phyloP scores from a whole-genome alignment of 2,113 vertebrate genomes.

The Chlamydotis undulata region DNA sequence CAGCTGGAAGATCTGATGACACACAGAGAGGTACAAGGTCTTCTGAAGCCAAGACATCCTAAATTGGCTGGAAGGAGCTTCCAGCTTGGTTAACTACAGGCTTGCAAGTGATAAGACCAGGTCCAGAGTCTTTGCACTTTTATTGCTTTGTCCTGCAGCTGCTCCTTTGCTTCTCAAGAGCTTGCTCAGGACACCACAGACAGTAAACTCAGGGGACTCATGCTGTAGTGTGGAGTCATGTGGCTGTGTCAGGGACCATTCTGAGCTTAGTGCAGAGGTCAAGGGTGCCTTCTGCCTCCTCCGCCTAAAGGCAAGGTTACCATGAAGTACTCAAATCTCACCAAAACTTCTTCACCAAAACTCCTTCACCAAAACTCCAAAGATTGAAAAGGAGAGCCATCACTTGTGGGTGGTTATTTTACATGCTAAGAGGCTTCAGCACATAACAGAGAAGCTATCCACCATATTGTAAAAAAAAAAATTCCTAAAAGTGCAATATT shows the following conservation, averaged over 20 bases:
- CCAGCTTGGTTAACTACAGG: background rate
- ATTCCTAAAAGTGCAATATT: background rate
- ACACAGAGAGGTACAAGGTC: background rate
- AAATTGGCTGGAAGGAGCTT: background rate
- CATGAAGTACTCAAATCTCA: background rate
- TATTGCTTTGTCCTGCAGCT: background rate
- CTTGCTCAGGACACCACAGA: background rate
- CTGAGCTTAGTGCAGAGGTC: background rate
- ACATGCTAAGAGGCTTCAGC: background rate
- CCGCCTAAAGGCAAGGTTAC: background rate
- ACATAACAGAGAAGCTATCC: background rate
- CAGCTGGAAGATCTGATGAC: background rate
- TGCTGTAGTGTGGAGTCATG: background rate
- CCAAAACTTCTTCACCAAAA: background rate
- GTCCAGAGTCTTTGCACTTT: background rate
- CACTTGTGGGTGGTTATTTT: background rate
- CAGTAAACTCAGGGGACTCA: background rate
- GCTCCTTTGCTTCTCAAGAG: background rate
- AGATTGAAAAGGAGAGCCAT: background rate
- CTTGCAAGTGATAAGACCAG: background rate
- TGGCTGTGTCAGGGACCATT: background rate
- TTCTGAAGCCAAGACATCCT: background rate
- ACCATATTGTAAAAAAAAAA: background rate
- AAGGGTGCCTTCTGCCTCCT: background rate
- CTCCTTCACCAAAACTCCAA: background rate